A percentile compares a stretch with the other conserved stretches of the same genome.
These are phyloP conservation scores for Conopomorpha cramerella DNA, from an alignment of 1,140 invertebrate genomes.

Conservation along the genomic window DNA sequence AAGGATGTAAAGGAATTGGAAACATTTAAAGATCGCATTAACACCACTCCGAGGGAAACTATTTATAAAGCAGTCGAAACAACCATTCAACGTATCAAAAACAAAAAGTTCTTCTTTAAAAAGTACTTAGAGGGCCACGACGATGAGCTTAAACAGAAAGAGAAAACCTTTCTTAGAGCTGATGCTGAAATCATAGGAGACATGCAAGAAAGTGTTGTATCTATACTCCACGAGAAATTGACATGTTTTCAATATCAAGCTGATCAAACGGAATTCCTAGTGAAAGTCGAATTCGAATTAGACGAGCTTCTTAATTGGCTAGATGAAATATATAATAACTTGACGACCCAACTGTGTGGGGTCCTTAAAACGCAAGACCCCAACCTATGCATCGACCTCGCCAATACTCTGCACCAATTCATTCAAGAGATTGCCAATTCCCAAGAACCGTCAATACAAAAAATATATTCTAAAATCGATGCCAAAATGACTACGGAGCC, in stretches of 20 bases:
- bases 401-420: conserved; percentile 5
- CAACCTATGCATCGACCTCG: neutral
- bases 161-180: conserved; percentile 1
- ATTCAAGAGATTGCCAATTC: conserved; percentile 4
- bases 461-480: neutral
- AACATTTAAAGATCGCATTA: conserved; percentile 1
- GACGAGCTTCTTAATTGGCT: conserved; percentile 11
- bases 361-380: conserved; percentile 2
- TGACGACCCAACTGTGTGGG: conserved; percentile 6
- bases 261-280: conserved; percentile 6
- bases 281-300: conserved; percentile 6
- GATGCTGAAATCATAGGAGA: conserved; percentile 4
- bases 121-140: conserved; percentile 1
- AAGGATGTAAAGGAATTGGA: conserved; percentile 7
- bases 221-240: conserved; percentile 4
- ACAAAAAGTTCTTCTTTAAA: conserved; percentile 1
- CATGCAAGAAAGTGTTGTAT: conserved; percentile 3
- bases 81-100: conserved; percentile 3
- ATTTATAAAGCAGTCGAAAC: conserved; percentile 5
- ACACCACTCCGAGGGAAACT: conserved; percentile 4
- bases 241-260: neutral
- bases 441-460: conserved; percentile 1
- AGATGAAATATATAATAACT: conserved; percentile 5
- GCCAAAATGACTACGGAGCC: too few relatives aligned
- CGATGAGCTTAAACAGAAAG: neutral